These are phyloP conservation scores for Sarcophaga rosellei DNA, from an alignment of 2,888 invertebrate genomes.

Conservation along the genomic window DNA sequence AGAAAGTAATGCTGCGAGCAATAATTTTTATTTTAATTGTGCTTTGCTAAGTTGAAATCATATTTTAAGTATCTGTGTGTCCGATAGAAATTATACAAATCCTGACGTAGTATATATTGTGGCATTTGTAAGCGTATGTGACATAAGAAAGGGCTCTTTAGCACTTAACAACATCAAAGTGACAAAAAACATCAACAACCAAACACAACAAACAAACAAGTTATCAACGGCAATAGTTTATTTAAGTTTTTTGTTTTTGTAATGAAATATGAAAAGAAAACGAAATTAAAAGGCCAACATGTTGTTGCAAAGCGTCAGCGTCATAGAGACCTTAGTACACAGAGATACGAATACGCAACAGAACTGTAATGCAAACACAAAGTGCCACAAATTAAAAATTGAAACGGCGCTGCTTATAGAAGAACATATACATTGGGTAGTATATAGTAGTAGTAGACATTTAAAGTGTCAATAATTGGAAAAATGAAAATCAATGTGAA, in stretches of 20 bases:
- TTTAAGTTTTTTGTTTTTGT: constrained; percentile 1
- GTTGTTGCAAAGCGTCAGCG: no score
- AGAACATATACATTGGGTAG: neutral
- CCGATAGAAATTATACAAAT: no score
- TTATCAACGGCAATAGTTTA: constrained; percentile 55
- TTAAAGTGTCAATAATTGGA: constrained; percentile 68
- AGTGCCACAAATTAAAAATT: neutral
- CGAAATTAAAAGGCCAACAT: neutral
- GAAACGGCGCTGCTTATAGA: neutral
- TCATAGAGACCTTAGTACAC: no score
- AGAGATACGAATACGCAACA: no score
- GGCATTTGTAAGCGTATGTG: neutral
- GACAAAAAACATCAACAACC: constrained; percentile 57
- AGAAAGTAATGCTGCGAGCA: no score
- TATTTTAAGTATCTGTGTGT: no score
- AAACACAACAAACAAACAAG: constrained; percentile 48
- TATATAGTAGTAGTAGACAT: constrained; percentile 46
- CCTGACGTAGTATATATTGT: no score
- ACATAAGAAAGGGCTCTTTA: constrained; percentile 30
- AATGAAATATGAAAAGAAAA: constrained; percentile 42
- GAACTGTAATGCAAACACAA: neutral
- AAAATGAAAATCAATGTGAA: constrained; percentile 62
- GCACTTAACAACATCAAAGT: constrained; percentile 53
- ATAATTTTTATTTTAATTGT: no score
- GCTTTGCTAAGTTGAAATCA: no score